Conservation (phyloP, 2,797 vertebrate species). For the Sebastes vulpes region DNA sequence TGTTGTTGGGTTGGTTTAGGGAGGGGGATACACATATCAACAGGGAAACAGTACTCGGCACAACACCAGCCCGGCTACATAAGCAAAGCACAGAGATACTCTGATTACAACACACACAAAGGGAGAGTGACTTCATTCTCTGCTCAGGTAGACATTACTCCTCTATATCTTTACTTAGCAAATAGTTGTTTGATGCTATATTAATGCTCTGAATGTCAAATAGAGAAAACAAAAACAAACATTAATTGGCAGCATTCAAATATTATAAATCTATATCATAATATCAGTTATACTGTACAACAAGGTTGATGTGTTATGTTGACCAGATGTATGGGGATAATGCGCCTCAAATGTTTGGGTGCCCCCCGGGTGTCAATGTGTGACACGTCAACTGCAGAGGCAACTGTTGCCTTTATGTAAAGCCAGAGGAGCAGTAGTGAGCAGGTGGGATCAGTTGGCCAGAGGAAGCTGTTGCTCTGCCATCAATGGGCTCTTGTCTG, state of each 20-base stretch:
- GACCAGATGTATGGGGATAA: not conserved
- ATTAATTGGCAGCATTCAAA: not conserved
- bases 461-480: slow-evolving; percentile 54
- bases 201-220: not conserved
- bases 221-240: not conserved
- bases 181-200: not conserved
- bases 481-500: slow-evolving; percentile 75
- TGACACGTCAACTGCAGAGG: slow-evolving; percentile 43
- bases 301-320: not conserved
- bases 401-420: slow-evolving; percentile 68
- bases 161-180: not conserved
- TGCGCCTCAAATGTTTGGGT: not conserved
- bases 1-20: too few relatives aligned
- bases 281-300: not conserved
- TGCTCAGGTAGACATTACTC: not conserved
- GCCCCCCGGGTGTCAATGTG: slow-evolving; percentile 1
- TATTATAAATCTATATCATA: not conserved
- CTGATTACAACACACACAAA: too few relatives aligned
- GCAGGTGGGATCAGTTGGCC: slow-evolving; percentile 77
- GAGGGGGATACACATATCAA: too few relatives aligned
- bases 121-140: too few relatives aligned
- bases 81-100: too few relatives aligned
- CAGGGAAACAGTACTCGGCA: too few relatives aligned
- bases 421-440: slow-evolving; percentile 56
- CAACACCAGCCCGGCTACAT: too few relatives aligned